Evolutionary conservation across 1,140 invertebrate species (phyloP).

Genomic region (Cydia fagiglandana): DNA sequence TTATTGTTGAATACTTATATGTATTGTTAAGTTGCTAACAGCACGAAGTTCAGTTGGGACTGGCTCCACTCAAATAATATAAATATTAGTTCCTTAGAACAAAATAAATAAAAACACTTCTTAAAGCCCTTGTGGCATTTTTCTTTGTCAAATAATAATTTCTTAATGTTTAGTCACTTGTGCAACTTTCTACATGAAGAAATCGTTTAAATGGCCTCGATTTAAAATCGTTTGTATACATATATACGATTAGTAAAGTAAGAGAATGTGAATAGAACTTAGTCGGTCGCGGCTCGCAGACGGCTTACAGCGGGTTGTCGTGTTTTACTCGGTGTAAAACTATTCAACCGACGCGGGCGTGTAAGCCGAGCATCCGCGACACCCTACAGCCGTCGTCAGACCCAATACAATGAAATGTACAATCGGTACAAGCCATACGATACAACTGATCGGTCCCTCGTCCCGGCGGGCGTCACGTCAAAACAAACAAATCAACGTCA

Average conservation of each 20-base stretch:
- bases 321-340: conserved; percentile 42
- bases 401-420: conserved; percentile 76
- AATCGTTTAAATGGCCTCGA: conserved; percentile 73
- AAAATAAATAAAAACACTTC: conserved; percentile 76
- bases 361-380: conserved; percentile 34
- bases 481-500: conserved; percentile 41
- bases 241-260: conserved; percentile 32
- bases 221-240: conserved; percentile 62
- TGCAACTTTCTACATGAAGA: conserved; percentile 72
- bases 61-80: conserved; percentile 67
- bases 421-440: conserved; percentile 50
- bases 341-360: conserved; percentile 31
- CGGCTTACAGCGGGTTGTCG: not conserved
- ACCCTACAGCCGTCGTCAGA: conserved; percentile 42
- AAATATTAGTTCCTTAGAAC: conserved; percentile 76
- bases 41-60: conserved; percentile 65
- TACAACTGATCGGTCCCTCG: conserved; percentile 55
- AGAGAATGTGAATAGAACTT: conserved; percentile 35
- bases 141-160: conserved; percentile 64
- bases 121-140: conserved; percentile 66
- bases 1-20: conserved; percentile 67
- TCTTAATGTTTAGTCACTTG: conserved; percentile 70
- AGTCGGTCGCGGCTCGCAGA: conserved; percentile 1
- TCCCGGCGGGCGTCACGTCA: conserved; percentile 42
- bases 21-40: conserved; percentile 57